Percentiles rank a stretch among this genome's conserved stretches.
Conservation (phyloP, 2,113 vertebrate genomes). For the Canis aureus region DNA sequence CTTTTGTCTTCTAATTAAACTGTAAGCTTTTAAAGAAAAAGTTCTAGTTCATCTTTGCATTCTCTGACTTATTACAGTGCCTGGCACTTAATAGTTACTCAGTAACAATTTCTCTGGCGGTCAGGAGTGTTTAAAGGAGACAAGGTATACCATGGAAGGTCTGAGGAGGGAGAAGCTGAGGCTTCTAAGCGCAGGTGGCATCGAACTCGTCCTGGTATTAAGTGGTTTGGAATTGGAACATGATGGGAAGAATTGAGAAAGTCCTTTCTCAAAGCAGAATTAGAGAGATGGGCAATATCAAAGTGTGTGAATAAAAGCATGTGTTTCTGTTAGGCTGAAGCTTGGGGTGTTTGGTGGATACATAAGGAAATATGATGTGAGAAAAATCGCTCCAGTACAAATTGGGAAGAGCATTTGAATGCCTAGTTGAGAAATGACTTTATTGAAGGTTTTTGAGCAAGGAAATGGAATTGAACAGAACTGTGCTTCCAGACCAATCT, state of each 20-base stretch:
- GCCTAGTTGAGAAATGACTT: background rate
- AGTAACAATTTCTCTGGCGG: background rate
- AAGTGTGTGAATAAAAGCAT: slow-evolving; percentile 3
- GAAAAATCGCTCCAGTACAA: background rate
- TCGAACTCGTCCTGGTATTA: background rate
- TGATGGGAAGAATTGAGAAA: background rate
- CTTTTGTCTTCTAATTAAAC: slow-evolving; percentile 20
- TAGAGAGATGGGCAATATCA: background rate
- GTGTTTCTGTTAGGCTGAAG: background rate
- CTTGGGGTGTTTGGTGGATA: background rate
- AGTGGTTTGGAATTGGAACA: background rate
- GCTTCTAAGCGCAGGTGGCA: background rate
- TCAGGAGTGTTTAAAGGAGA: background rate
- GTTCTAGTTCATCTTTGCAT: background rate
- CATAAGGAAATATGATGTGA: background rate
- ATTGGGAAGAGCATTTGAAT: background rate
- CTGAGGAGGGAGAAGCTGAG: background rate
- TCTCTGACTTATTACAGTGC: background rate
- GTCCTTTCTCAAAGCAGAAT: background rate
- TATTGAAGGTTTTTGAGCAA: background rate
- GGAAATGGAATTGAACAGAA: background rate
- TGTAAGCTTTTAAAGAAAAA: background rate
- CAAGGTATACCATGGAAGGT: background rate
- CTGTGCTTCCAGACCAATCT: background rate
- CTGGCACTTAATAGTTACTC: background rate